Conservation (phyloP, 2,888 invertebrate species). For the Drosophila tripunctata region DNA sequence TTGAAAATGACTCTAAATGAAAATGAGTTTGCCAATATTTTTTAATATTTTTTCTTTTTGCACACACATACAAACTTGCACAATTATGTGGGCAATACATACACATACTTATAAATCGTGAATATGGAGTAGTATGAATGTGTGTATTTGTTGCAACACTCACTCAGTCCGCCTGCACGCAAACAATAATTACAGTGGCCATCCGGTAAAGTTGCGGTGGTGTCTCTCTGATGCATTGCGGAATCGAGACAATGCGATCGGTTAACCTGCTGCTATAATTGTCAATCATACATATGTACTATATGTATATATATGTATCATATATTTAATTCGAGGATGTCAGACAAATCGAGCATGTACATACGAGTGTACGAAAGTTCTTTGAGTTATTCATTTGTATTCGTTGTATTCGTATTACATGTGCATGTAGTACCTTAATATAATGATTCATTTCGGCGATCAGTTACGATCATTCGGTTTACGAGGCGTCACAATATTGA, state of each 20-base stretch:
- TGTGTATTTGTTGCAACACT: conserved; percentile 1
- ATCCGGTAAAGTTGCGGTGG: conserved; percentile 57
- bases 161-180: conserved; percentile 33
- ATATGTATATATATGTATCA: not conserved
- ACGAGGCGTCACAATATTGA: conserved; percentile 76
- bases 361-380: too few relatives aligned
- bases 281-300: conserved; percentile 74
- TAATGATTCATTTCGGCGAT: conserved; percentile 41
- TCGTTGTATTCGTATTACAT: too few relatives aligned
- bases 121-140: not conserved
- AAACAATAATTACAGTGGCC: conserved; percentile 59
- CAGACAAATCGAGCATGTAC: conserved; percentile 17
- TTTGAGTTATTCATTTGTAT: too few relatives aligned
- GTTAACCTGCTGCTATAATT: conserved; percentile 67
- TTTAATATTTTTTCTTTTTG: not conserved
- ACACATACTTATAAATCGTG: too few relatives aligned
- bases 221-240: conserved; percentile 13
- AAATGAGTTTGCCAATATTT: too few relatives aligned
- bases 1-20: too few relatives aligned
- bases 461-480: conserved; percentile 60
- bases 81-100: not conserved
- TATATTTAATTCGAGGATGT: conserved; percentile 44
- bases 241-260: conserved; percentile 43
- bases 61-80: not conserved
- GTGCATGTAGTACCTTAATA: not conserved